Percentiles rank a stretch among this genome's conserved stretches.
Evolutionary conservation across 2,113 vertebrate genomes (phyloP).

Genomic region (Sarotherodon lohbergeri): DNA sequence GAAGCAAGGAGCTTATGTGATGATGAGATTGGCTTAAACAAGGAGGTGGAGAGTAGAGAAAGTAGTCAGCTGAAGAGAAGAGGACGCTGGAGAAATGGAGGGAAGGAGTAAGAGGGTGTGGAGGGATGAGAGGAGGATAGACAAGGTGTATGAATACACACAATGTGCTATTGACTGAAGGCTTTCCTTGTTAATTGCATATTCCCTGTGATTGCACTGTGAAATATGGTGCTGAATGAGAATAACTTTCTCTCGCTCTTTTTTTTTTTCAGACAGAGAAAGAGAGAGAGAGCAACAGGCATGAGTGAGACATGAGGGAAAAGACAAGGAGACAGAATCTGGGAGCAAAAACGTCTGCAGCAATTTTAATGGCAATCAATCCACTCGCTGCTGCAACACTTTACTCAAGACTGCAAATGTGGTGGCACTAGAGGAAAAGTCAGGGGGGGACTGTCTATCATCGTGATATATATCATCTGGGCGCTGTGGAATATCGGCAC

Average conservation of each 20-base stretch:
- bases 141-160: constrained; percentile 28
- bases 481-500: background rate
- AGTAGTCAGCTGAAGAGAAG: constrained; percentile 30
- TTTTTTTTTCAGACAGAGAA: background rate
- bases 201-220: constrained; percentile 48
- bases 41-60: constrained; percentile 18
- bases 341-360: background rate
- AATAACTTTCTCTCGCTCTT: constrained; percentile 18
- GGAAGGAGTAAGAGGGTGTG: background rate
- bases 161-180: constrained; percentile 46
- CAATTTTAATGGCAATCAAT: background rate
- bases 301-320: background rate
- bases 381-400: background rate
- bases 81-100: constrained; percentile 22
- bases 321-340: background rate
- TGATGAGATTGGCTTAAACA: constrained; percentile 19
- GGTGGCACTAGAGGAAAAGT: background rate
- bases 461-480: background rate
- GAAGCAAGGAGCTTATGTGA: constrained; percentile 3
- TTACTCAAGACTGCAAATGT: background rate
- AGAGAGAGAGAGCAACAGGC: background rate
- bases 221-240: constrained; percentile 31
- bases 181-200: constrained; percentile 55
- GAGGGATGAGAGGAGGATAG: constrained; percentile 2
- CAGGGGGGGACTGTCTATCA: background rate